These are phyloP conservation scores for Taeniopygia guttata DNA, from an alignment of 2,797 vertebrate species.

Conservation along the genomic window DNA sequence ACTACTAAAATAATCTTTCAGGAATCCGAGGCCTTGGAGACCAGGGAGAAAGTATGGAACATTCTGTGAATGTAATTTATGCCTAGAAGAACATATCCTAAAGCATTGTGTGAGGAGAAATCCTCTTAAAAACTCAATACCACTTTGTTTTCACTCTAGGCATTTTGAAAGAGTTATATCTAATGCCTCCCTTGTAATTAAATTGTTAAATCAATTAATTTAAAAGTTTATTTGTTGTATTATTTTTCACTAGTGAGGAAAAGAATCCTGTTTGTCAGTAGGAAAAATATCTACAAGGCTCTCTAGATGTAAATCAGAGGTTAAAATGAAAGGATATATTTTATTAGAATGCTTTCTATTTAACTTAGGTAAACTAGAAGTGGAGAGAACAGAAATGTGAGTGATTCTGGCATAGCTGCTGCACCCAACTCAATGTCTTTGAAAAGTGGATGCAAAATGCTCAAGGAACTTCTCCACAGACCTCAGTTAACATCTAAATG, in stretches of 20 bases:
- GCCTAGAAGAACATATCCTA: not conserved
- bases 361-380: not conserved
- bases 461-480: not conserved
- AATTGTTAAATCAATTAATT: not conserved
- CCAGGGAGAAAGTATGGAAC: not conserved
- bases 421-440: not conserved
- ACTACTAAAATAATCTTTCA: not conserved
- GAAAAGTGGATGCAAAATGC: not conserved
- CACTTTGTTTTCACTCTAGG: not conserved
- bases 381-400: not conserved
- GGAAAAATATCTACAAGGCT: not conserved
- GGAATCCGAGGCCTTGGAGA: not conserved
- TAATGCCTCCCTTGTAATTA: not conserved
- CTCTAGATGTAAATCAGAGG: not conserved
- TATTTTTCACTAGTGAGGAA: not conserved
- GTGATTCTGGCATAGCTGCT: not conserved
- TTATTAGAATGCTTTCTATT: not conserved
- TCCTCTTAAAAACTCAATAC: not conserved
- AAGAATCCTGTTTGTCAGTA: not conserved
- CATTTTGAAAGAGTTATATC: not conserved
- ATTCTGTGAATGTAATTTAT: not conserved
- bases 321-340: not conserved
- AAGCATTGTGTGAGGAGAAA: not conserved
- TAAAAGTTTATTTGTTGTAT: not conserved
- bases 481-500: not conserved